Evolutionary conservation across 1,140 invertebrate species (phyloP).

Genomic region (Metaphire vulgaris): DNA sequence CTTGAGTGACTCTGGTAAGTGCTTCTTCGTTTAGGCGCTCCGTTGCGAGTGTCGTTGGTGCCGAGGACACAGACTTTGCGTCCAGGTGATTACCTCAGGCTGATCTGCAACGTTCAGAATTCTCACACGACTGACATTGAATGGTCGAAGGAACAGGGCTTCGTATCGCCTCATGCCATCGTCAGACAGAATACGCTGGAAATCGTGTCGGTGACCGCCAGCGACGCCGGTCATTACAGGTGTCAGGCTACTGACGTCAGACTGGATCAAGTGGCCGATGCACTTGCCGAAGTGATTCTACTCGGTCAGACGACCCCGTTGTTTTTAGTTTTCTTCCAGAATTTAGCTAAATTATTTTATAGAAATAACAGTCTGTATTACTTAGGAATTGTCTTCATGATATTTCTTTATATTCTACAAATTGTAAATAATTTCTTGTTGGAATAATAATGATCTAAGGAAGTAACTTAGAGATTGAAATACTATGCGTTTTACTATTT

Average conservation of each 20-base stretch:
- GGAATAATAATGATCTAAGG: no score
- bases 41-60: neutral
- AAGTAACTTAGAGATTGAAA: no score
- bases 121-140: neutral
- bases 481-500: no score
- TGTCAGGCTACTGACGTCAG: neutral
- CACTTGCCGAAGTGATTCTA: neutral
- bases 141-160: neutral
- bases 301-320: no score
- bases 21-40: neutral
- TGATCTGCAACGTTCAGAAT: neutral
- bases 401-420: no score
- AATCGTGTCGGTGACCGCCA: neutral
- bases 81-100: neutral
- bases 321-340: no score
- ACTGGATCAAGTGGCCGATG: neutral
- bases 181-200: neutral
- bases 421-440: no score
- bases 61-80: neutral
- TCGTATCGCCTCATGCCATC: neutral
- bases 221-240: neutral
- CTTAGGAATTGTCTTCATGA: neutral
- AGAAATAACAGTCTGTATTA: no score
- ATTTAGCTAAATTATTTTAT: no score
- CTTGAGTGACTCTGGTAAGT: no score